Conservation (phyloP, 2,797 vertebrate genomes). For the Pantherophis alleghaniensis region DNA sequence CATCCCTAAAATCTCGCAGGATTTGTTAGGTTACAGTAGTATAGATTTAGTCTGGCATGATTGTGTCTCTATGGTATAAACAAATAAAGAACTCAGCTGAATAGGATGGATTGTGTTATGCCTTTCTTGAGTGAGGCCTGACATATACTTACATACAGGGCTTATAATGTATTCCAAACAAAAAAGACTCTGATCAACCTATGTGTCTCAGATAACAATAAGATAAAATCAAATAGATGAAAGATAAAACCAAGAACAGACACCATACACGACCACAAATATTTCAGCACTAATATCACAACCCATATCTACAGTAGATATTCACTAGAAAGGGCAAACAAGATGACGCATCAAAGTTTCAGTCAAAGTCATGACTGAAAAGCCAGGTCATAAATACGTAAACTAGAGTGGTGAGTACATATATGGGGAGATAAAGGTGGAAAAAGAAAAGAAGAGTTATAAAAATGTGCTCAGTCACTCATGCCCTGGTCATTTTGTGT, state of each 20-base stretch:
- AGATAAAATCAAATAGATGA: background rate
- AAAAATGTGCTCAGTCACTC: background rate
- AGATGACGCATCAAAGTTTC: background rate
- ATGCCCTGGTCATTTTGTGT: too few relatives aligned
- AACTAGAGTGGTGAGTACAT: background rate
- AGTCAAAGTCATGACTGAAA: background rate
- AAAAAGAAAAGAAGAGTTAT: background rate
- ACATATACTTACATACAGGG: background rate
- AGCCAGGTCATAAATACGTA: background rate
- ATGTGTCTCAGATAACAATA: background rate
- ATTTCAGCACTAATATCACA: background rate
- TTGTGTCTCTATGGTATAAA: too few relatives aligned
- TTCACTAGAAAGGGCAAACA: background rate
- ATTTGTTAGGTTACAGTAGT: too few relatives aligned
- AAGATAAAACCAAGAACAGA: background rate
- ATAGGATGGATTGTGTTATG: too few relatives aligned
- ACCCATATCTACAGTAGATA: background rate
- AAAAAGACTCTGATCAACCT: background rate
- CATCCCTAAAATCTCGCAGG: too few relatives aligned
- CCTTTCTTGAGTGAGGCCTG: too few relatives aligned
- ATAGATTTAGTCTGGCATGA: too few relatives aligned
- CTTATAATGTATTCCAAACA: background rate
- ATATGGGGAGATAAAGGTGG: background rate
- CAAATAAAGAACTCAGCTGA: too few relatives aligned
- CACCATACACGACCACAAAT: background rate